These are phyloP conservation scores for Dendrocincla tyrannina DNA, from an alignment of 2,797 vertebrate species.

Conservation along the genomic window DNA sequence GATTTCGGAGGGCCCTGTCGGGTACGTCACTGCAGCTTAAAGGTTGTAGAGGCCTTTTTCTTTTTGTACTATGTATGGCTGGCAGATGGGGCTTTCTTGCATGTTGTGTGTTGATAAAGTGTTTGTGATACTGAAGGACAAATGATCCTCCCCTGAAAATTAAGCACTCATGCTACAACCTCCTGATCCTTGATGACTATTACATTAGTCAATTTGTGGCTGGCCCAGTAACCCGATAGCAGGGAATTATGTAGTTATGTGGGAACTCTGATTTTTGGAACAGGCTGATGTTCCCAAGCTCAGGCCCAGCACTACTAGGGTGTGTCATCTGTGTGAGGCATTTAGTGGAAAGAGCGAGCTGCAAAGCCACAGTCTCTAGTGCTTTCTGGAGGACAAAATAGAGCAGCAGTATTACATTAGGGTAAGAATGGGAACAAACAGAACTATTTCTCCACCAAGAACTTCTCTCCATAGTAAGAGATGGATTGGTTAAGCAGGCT, in stretches of 20 bases:
- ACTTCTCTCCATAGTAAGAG: background rate
- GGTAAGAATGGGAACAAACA: background rate
- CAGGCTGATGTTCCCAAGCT: conserved; percentile 70
- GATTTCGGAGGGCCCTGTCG: background rate
- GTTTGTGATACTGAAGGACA: conserved; percentile 2
- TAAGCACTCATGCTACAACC: background rate
- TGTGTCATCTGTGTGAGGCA: conserved; percentile 41
- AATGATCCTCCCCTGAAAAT: conserved; percentile 34
- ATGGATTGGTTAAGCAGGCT: background rate
- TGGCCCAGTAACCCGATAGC: conserved; percentile 68
- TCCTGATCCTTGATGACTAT: conserved; percentile 30
- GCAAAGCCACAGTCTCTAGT: background rate
- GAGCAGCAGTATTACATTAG: background rate
- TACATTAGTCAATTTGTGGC: conserved; percentile 63
- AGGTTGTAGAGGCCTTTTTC: background rate
- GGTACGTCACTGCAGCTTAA: background rate
- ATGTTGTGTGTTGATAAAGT: background rate
- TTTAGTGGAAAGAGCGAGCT: conserved; percentile 29
- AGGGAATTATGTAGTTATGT: conserved; percentile 62
- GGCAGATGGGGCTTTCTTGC: background rate
- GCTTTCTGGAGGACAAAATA: conserved; percentile 24
- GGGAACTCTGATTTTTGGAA: conserved; percentile 76
- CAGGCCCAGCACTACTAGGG: conserved; percentile 50
- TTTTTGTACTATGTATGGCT: background rate
- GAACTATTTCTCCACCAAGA: background rate